Base-by-base conservation (phyloP, 2,888 invertebrate genomes). In the Lasioglossum marginatum region DNA sequence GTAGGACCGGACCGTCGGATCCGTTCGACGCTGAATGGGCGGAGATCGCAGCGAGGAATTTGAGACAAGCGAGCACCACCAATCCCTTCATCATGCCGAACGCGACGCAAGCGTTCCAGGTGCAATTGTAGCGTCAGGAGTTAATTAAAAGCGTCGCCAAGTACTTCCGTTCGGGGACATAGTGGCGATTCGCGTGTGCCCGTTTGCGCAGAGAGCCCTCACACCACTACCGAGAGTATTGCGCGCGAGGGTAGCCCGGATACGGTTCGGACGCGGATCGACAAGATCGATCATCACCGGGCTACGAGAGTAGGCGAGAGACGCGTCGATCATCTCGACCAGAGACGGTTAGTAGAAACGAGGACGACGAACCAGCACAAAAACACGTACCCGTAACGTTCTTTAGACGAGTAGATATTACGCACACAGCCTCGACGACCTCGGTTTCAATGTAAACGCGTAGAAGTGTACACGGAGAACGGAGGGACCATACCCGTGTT, bases 21-120 rank as follows among this genome's bases (percentile, higher is more conserved):
- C 98, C 98, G 0, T 98, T 98, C 93, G 98, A 98, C 93, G 98
- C 98, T 23, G 98, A 98, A 92, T 98, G 98, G 98, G 98, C 97
- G 1, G 97, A 97, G 81, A 95, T 96, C 73, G 96, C 97, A 2
- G 96, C 97, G 52, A 94, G 95, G 83, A 95, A 95, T 91, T 94
- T 96, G 83, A 95, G 96, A 83, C 96, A 96, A 79, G 87, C 93
- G 89, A 95, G 95, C 89, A 96, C 96, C 83, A 97, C 97, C 75
- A 97, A 97, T 93, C 97, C 97, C 1, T 97, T 97, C 92, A 95
- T 96, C 88, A 95, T 96, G 87, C 95, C 96, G 83, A 96, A 95
- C 89, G 94, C 95, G 68, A 95, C 96, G 10, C 96, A 96, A 92
- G 96, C 96, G 84, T 96, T 96, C 92, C 96, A 96, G 94, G 96